Percentiles rank a stretch among this genome's conserved stretches.
phyloP scores from a whole-genome alignment of 2,113 vertebrate species.

The Nettapus auritus region DNA sequence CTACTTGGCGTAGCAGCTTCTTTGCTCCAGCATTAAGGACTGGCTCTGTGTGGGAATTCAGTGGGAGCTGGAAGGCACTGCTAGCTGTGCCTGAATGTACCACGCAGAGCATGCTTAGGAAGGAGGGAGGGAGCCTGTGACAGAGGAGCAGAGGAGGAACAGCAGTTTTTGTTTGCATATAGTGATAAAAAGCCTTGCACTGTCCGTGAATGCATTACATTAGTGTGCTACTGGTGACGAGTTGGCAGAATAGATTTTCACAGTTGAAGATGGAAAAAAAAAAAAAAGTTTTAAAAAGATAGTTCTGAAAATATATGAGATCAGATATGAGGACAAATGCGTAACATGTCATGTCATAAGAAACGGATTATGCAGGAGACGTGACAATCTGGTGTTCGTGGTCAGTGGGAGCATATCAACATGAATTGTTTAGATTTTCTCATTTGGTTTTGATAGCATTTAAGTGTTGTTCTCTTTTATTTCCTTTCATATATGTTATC shows the following conservation, averaged over 20 bases:
- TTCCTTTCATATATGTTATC: not conserved
- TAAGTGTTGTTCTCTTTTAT: slow-evolving; percentile 4
- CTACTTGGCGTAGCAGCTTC: not conserved
- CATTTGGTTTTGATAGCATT: not conserved
- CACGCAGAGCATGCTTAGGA: not conserved
- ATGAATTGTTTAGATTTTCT: not conserved
- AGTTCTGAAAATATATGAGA: not conserved
- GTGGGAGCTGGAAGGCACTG: not conserved
- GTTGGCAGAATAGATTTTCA: not conserved
- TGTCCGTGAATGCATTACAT: not conserved
- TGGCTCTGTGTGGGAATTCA: not conserved
- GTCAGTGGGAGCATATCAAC: not conserved
- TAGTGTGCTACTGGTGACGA: not conserved
- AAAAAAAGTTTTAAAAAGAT: not conserved
- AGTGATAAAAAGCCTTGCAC: not conserved
- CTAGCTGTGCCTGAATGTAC: not conserved
- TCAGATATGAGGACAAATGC: too few species aligned
- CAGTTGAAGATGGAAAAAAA: not conserved
- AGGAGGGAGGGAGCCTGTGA: not conserved
- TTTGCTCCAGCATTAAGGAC: not conserved
- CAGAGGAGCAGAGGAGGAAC: not conserved
- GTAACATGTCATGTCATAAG: not conserved
- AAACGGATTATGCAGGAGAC: not conserved
- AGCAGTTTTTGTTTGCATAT: not conserved
- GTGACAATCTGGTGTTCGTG: not conserved